A percentile compares a stretch with the other conserved stretches of the same genome.
Conservation (phyloP, 2,888 invertebrate species). For the Pandemis corylana region DNA sequence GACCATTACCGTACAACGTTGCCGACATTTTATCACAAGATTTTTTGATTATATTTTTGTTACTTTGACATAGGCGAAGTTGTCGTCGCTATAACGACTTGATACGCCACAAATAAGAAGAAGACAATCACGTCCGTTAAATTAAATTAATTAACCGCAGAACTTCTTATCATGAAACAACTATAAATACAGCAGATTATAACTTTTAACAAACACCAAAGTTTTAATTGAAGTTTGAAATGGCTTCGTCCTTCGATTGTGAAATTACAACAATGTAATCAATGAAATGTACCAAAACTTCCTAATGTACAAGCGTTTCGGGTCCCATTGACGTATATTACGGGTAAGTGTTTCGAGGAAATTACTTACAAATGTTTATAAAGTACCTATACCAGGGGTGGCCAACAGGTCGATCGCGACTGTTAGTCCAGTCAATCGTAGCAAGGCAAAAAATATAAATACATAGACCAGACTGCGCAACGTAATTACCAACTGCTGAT, state of each 20-base stretch:
- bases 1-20: too few relatives aligned
- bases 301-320: neutral
- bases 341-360: neutral
- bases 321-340: neutral
- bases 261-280: slow-evolving; percentile 4
- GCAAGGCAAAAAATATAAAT: too few relatives aligned
- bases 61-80: too few relatives aligned
- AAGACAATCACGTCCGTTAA: neutral
- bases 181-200: neutral
- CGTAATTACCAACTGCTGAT: too few relatives aligned
- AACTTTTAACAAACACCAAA: slow-evolving; percentile 1
- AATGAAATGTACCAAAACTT: neutral
- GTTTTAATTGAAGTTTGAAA: slow-evolving; percentile 23
- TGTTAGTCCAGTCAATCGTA: too few relatives aligned
- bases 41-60: too few relatives aligned
- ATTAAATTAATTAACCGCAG: neutral
- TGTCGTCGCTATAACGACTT: too few relatives aligned
- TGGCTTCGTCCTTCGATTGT: slow-evolving; percentile 11
- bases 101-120: too few relatives aligned
- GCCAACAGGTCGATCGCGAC: too few relatives aligned
- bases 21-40: too few relatives aligned
- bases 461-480: too few relatives aligned
- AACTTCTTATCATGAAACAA: neutral
- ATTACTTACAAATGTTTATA: neutral
- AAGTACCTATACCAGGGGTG: neutral